Percentiles rank a stretch among this genome's conserved stretches.
Evolutionary conservation across 2,113 vertebrate genomes (phyloP).

Genomic region (Paraplagusia blochii): DNA sequence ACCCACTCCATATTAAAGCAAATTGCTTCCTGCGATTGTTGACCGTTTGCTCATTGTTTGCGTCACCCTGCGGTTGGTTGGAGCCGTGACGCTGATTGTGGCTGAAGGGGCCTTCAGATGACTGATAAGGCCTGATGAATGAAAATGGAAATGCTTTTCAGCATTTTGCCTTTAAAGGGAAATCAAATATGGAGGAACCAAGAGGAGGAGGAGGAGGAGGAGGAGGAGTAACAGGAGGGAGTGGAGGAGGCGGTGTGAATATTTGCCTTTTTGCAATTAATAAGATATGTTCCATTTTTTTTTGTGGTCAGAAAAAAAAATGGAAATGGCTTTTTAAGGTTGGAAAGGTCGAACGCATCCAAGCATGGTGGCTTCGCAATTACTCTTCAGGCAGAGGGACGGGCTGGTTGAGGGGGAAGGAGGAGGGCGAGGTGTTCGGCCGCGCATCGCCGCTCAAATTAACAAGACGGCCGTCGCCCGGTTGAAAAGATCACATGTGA

Average conservation of each 20-base stretch:
- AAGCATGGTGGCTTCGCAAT: conserved; percentile 77
- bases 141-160: conserved; percentile 76
- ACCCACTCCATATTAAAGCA: conserved; percentile 60
- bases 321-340: conserved; percentile 80
- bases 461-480: conserved; percentile 69
- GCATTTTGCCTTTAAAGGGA: conserved; percentile 71
- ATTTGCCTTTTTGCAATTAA: conserved; percentile 79
- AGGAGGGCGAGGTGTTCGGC: conserved; percentile 30
- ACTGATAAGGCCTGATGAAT: conserved; percentile 75
- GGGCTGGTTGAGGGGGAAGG: not conserved
- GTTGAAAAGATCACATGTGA: conserved; percentile 79
- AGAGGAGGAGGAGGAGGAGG: conserved; percentile 2
- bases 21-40: conserved; percentile 52
- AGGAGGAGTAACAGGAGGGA: conserved; percentile 6
- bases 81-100: conserved; percentile 55
- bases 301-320: conserved; percentile 71
- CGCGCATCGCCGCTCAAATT: conserved; percentile 65
- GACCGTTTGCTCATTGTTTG: conserved; percentile 47
- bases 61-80: conserved; percentile 26
- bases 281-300: conserved; percentile 70
- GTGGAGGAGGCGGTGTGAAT: conserved; percentile 43
- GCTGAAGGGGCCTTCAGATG: conserved; percentile 67
- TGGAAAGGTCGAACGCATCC: conserved; percentile 79
- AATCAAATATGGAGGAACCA: conserved; percentile 50
- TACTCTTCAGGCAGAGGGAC: conserved; percentile 67